These are phyloP conservation scores for Odontamblyopus rebecca DNA, from an alignment of 2,797 vertebrate species.

Conservation along the genomic window DNA sequence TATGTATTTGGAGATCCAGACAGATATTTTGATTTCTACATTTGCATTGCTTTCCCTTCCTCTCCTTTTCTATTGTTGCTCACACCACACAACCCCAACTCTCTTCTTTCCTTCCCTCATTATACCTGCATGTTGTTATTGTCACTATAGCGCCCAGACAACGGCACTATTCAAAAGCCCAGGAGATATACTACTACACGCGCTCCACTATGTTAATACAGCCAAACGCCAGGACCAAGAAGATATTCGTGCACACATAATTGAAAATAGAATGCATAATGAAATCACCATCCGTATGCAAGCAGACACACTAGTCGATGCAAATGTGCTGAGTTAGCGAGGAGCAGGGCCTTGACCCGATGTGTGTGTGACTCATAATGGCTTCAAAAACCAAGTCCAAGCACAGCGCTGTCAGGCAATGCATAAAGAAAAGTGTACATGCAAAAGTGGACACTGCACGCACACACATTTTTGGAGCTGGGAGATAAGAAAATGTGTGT, in stretches of 20 bases:
- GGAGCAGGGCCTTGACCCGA: slow-evolving; percentile 46
- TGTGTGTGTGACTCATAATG: slow-evolving; percentile 54
- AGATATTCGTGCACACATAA: slow-evolving; percentile 28
- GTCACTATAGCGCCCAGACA: slow-evolving; percentile 36
- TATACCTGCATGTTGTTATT: slow-evolving; percentile 37
- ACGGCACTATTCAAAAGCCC: slow-evolving; percentile 30
- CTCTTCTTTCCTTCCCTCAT: slow-evolving; percentile 26
- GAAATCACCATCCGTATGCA: slow-evolving; percentile 30
- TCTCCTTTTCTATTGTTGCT: slow-evolving; percentile 11
- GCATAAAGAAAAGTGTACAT: slow-evolving; percentile 28
- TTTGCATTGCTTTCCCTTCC: neutral
- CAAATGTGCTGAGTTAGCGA: slow-evolving; percentile 65
- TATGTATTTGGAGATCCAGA: slow-evolving; percentile 23
- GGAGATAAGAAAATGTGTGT: slow-evolving; percentile 50
- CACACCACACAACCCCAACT: slow-evolving; percentile 5
- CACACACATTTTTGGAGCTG: slow-evolving; percentile 22
- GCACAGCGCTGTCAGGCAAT: slow-evolving; percentile 32
- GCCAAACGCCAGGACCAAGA: slow-evolving; percentile 14
- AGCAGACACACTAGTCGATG: slow-evolving; percentile 16
- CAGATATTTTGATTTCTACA: slow-evolving; percentile 4
- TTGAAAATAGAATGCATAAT: slow-evolving; percentile 43
- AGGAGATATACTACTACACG: slow-evolving; percentile 15
- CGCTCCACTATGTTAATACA: slow-evolving; percentile 31
- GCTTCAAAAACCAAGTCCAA: slow-evolving; percentile 46
- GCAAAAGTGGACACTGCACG: slow-evolving; percentile 1